Evolutionary conservation across 2,888 invertebrate genomes (phyloP), one percentile per base, ranked within the genome.

Genomic region (Apamea epomidion): DNA sequence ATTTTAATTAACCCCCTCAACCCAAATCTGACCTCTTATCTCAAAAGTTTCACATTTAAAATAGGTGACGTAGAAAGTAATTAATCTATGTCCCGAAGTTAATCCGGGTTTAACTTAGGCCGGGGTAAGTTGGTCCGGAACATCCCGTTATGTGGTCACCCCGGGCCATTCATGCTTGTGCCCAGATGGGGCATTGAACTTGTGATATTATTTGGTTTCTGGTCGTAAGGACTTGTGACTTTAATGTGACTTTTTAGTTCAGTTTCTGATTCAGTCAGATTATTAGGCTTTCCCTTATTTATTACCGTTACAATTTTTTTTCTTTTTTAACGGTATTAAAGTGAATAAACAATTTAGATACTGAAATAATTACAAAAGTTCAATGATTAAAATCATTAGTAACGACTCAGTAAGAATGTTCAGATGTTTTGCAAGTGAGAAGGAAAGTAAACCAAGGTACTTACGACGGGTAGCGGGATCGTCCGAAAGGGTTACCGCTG

Each of bases 71-170:
- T 85, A 81, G 75, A 87, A 79, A 81, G 88, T 84, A 82, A 92
- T 93, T 90, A 90, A 92, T 93, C 92, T 91, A 84, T 78, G 89
- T 87, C 86, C 72, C 76, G 58, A 85, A 85, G 85, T 89, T 90
- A 92, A 92, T 90, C 90, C 88, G 76, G 86, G 87, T 64, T 86
- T 89, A 88, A 89, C 87, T 84, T 80, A 70, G 72, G 75, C 78
- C 87, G 89, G 85, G 72, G 83, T 88, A 86, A 89, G 87, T 83
- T 82, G 74, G 79, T 76, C 81, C 86, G 89, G 86, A 79, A 80
- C 76, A 85, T 85, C 74, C 87, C 84, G 67, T 21, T 74, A 81
- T 74, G 83, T 88, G 91, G 92, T 89, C 87, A 78, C 82, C 84
- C 88, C 86, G 84, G 81, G 76, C 88, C 88, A 90, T 91, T 89